phyloP scores from a whole-genome alignment of 2,888 invertebrate genomes.

The Ectropis crepuscularia region DNA sequence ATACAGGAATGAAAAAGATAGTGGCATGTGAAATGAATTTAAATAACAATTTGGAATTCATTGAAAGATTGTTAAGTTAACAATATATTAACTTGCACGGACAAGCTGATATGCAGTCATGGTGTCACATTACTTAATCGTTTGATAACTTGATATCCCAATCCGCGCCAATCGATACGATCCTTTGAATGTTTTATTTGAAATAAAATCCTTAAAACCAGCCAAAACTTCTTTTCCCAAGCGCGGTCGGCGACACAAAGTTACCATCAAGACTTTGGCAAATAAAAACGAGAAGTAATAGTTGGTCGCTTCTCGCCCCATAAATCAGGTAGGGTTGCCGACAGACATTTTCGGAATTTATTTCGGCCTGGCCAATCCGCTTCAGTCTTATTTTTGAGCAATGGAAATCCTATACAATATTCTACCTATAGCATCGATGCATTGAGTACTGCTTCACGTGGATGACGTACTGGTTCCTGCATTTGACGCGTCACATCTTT shows the following conservation, averaged over 20 bases:
- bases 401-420: conserved; percentile 31
- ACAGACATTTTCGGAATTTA: conserved; percentile 78
- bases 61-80: conserved; percentile 11
- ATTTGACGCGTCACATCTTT: conserved; percentile 35
- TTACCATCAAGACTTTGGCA: conserved; percentile 59
- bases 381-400: conserved; percentile 41
- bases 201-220: conserved; percentile 39
- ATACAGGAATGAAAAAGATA: conserved; percentile 11
- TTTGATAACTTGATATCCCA: conserved; percentile 29
- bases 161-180: conserved; percentile 34
- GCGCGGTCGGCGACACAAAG: conserved; percentile 64
- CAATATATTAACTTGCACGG: conserved; percentile 13
- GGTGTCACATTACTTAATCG: conserved; percentile 26
- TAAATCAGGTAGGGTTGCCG: conserved; percentile 73
- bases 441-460: conserved; percentile 29
- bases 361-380: conserved; percentile 57
- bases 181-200: conserved; percentile 35
- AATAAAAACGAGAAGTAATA: conserved; percentile 76
- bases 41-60: conserved; percentile 10
- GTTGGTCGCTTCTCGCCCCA: conserved; percentile 72
- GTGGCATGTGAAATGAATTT: not conserved
- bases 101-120: conserved; percentile 28
- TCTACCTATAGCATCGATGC: conserved; percentile 15
- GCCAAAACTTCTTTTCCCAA: conserved; percentile 58
- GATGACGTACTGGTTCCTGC: conserved; percentile 40